Base-by-base conservation (phyloP, 2,888 invertebrate genomes). In the Nomada fucata region DNA sequence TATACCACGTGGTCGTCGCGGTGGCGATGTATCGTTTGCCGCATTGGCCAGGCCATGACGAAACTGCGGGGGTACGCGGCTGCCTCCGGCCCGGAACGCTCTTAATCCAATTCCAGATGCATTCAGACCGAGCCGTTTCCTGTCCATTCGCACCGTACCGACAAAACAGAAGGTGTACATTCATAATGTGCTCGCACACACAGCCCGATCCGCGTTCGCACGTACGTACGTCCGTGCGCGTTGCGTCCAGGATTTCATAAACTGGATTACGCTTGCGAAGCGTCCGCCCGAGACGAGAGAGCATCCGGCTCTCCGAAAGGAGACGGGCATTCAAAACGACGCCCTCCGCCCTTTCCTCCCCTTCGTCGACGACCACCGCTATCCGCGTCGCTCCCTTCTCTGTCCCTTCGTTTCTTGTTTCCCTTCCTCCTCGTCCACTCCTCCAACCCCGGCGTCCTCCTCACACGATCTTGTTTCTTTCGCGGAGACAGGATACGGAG, bases 61-160 rank as follows among this genome's bases (percentile, higher is more conserved):
- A 87, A 86, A 73, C 70, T 74, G 20, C 69, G 50, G 80, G 76
- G 29, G 57, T n/a, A 50, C 67, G 60, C 61, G 65, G 79, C 70
- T 59, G 72, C 52, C 73, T 64, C 50, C 65, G 52, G 65, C 72
- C 65, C 63, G 82, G 86, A 84, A 85, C 82, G 87, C 81, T 85
- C 87, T 90, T 89, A 89, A 92, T 91, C 92, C 90, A 91, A 91
- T 91, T 91, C 89, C 84, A 88, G 80, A 70, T 86, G 89, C 88
- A 91, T 92, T 91, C 90, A 92, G 80, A 79, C 77, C 89, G 75
- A 83, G 86, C 89, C 86, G 89, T 91, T 92, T 92, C 92, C 92
- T 92, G 91, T 91, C 90, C 91, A 91, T 92, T 91, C 90, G 90
- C 77, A 64, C 72, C 68, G 67, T 68, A 83, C 83, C 83, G 85